Evolutionary conservation across 2,888 invertebrate genomes (phyloP).

Genomic region (Pyrocoelia pectoralis): DNA sequence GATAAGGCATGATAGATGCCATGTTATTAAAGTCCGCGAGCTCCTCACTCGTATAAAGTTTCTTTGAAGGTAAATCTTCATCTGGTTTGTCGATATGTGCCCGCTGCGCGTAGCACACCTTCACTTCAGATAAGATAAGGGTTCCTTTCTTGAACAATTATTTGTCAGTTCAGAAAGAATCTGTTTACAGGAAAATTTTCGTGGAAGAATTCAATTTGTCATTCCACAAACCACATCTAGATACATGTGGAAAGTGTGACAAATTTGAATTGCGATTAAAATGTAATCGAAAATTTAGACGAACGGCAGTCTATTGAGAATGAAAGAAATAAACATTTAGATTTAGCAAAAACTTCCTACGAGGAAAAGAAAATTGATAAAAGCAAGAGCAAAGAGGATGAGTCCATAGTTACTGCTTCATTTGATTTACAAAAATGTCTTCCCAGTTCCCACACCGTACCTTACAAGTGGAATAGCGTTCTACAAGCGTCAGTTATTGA

Average conservation of each 20-base stretch:
- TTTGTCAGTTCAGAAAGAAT: constrained; percentile 14
- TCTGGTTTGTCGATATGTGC: too few species aligned
- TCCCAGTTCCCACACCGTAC: constrained; percentile 9
- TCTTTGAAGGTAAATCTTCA: too few species aligned
- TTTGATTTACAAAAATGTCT: constrained; percentile 19
- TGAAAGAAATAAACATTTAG: constrained; percentile 14
- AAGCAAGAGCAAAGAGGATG: constrained; percentile 13
- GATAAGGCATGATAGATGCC: too few species aligned
- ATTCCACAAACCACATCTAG: constrained; percentile 15
- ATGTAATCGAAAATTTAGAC: constrained; percentile 16
- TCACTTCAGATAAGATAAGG: too few species aligned
- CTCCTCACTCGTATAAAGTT: too few species aligned
- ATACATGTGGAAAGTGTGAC: constrained; percentile 24
- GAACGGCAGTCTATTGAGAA: constrained; percentile 8
- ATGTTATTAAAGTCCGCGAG: too few species aligned
- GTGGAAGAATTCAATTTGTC: constrained; percentile 20
- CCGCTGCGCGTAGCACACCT: too few species aligned
- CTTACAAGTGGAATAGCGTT: constrained; percentile 14
- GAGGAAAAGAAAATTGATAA: constrained; percentile 18
- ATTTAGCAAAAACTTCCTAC: constrained; percentile 18
- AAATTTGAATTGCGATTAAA: constrained; percentile 20
- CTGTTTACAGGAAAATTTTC: constrained; percentile 15
- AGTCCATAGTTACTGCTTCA: constrained; percentile 15
- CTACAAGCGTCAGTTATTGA: constrained; percentile 23
- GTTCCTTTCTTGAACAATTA: too few species aligned